Evolutionary conservation across 1,140 invertebrate species (phyloP).

Genomic region (Lepidurus apus): DNA sequence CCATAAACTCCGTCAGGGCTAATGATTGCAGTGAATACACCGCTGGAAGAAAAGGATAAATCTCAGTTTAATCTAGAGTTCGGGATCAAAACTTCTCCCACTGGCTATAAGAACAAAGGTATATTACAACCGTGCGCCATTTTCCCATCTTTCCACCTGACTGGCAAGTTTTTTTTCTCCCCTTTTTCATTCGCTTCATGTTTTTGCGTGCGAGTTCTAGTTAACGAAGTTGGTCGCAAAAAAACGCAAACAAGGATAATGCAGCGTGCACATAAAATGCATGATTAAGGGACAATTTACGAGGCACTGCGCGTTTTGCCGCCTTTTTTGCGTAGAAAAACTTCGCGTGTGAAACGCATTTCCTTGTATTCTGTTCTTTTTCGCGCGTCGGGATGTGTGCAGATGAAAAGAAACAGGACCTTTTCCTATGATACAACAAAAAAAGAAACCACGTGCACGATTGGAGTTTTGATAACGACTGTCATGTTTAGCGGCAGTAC

Average conservation of each 20-base stretch:
- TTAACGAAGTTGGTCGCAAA: conserved; percentile 14
- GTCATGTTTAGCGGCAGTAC: background rate
- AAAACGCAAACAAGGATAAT: background rate
- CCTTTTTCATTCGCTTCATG: too few relatives aligned
- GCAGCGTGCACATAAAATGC: background rate
- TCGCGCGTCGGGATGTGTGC: too few relatives aligned
- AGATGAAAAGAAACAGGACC: too few relatives aligned
- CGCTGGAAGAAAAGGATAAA: background rate
- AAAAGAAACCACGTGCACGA: too few relatives aligned
- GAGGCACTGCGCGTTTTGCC: background rate
- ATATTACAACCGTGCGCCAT: background rate
- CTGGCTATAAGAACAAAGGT: background rate
- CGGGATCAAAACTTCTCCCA: background rate
- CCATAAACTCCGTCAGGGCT: too few relatives aligned
- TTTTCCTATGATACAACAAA: too few relatives aligned
- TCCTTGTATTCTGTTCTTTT: background rate
- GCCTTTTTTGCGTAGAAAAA: background rate
- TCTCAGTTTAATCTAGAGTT: conserved; percentile 4
- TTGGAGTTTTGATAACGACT: too few relatives aligned
- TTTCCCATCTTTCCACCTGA: background rate
- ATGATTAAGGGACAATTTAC: background rate
- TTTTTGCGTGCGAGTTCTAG: background rate
- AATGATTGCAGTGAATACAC: background rate
- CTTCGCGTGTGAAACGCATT: background rate
- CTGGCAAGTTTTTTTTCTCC: background rate